A percentile compares a stretch with the other conserved stretches of the same genome.
Conservation (phyloP, 2,113 vertebrate species). For the Nerophis lumbriciformis region DNA sequence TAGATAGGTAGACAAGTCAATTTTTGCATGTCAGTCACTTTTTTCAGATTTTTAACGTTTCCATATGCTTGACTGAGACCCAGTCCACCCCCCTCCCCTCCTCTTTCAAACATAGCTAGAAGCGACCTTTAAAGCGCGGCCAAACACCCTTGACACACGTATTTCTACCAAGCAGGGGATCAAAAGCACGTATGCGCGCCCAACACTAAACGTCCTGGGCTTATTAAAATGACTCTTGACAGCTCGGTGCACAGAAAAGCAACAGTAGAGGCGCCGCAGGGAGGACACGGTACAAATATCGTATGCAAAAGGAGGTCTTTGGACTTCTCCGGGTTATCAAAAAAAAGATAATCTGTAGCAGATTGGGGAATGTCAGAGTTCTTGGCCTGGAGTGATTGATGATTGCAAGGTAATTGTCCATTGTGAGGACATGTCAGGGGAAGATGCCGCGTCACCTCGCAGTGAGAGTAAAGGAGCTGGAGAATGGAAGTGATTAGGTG, state of each 20-base stretch:
- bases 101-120: constrained; percentile 12
- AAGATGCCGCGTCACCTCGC: constrained; percentile 61
- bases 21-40: constrained; percentile 12
- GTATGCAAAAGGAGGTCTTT: constrained; percentile 16
- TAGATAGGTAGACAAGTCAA: constrained; percentile 13
- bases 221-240: constrained; percentile 21
- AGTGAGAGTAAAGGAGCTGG: constrained; percentile 55
- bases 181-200: constrained; percentile 25
- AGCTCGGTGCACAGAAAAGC: constrained; percentile 20
- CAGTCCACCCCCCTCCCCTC: constrained; percentile 9
- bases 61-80: constrained; percentile 23
- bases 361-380: constrained; percentile 40
- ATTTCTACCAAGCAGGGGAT: constrained; percentile 30
- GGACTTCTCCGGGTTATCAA: constrained; percentile 33
- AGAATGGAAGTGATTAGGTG: constrained; percentile 71
- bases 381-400: constrained; percentile 56
- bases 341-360: constrained; percentile 48
- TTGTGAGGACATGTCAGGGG: constrained; percentile 52
- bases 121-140: constrained; percentile 35
- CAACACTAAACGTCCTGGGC: background rate
- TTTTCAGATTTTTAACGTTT: constrained; percentile 36
- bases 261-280: background rate
- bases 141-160: constrained; percentile 13
- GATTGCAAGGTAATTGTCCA: constrained; percentile 56
- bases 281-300: constrained; percentile 16